These are phyloP conservation scores for Parasteatoda lunata DNA, from an alignment of 2,888 invertebrate species.

Conservation along the genomic window DNA sequence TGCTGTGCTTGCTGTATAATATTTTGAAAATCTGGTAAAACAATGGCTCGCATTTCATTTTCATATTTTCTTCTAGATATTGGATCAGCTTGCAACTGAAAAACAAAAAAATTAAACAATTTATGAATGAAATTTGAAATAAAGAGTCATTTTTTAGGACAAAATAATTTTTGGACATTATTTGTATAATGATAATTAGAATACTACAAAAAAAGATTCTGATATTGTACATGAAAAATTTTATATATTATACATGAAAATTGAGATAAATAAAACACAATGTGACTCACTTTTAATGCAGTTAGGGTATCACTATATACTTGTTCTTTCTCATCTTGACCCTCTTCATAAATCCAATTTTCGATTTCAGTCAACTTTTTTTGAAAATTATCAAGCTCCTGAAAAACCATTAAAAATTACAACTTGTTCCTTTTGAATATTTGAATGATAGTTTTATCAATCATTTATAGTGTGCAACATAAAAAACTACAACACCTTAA, in stretches of 20 bases:
- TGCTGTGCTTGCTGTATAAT: conserved; percentile 86
- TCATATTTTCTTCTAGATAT: conserved; percentile 89
- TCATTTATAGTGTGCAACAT: no score
- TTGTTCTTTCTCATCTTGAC: conserved; percentile 91
- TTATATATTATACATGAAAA: not conserved
- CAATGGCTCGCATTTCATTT: conserved; percentile 84
- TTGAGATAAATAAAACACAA: not conserved
- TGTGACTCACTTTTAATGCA: conserved; percentile 74
- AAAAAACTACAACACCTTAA: no score
- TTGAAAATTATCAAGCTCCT: conserved; percentile 73
- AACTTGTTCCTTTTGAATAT: no score
- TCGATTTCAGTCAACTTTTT: conserved; percentile 87
- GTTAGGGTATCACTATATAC: conserved; percentile 79
- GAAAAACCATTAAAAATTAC: not conserved
- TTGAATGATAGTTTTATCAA: no score
- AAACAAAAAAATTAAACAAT: conserved; percentile 68
- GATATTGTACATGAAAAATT: no score
- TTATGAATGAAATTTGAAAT: no score
- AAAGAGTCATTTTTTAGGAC: no score
- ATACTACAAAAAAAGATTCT: not conserved
- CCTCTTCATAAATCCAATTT: conserved; percentile 97
- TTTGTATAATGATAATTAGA: no score
- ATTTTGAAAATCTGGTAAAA: conserved; percentile 86
- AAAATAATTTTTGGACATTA: no score
- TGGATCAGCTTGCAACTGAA: conserved; percentile 88